Conservation (phyloP, 2,888 invertebrate genomes). For the Strigamia crassipes region DNA sequence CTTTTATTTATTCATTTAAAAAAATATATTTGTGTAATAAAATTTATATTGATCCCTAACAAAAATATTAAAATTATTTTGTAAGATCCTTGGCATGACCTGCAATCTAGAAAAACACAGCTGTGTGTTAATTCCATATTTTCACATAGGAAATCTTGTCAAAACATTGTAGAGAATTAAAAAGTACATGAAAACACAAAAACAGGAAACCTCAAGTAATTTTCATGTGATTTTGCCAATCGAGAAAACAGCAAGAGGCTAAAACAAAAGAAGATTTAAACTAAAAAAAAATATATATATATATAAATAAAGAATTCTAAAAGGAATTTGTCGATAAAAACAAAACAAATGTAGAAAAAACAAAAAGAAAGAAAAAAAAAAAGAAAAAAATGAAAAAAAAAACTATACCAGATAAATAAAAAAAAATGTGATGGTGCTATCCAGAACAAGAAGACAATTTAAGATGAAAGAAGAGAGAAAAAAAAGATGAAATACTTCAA, state of each 20-base stretch:
- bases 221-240: not conserved
- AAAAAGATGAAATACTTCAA: conserved; percentile 10
- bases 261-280: conserved; percentile 10
- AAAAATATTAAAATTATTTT: not conserved
- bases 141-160: not conserved
- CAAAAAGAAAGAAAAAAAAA: too few species aligned
- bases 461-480: not conserved
- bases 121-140: not conserved
- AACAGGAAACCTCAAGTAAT: not conserved
- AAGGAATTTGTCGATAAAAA: conserved; percentile 8
- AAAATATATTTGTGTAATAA: not conserved
- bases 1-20: not conserved
- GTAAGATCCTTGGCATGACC: not conserved
- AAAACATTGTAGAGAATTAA: not conserved
- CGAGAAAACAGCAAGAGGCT: not conserved
- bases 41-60: too few species aligned
- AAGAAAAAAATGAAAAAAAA: not conserved
- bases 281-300: not conserved
- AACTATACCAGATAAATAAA: not conserved
- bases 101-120: not conserved
- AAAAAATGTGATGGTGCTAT: conserved; percentile 10
- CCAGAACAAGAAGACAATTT: conserved; percentile 3
- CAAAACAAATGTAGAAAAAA: conserved; percentile 5
- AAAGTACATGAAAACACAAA: not conserved
- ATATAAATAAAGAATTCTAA: not conserved